phyloP scores from a whole-genome alignment of 2,888 invertebrate species.

The Nomada fucata region DNA sequence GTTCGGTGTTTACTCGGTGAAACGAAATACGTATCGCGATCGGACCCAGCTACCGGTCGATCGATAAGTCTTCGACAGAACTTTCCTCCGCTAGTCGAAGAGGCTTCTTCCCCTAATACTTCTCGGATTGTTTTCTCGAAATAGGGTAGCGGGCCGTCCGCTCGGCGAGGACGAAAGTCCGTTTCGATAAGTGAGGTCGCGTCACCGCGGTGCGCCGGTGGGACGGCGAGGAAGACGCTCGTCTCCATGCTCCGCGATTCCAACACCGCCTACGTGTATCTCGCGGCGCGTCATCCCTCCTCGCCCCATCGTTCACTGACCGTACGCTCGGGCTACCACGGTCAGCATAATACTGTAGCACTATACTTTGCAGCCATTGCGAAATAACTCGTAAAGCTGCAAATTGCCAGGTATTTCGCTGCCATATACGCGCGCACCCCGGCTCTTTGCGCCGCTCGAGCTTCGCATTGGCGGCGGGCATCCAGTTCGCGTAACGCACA shows the following conservation, averaged over 20 bases:
- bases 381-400: conserved; percentile 84
- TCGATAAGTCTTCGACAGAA: not conserved
- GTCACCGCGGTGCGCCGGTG: no score
- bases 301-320: conserved; percentile 65
- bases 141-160: conserved; percentile 55
- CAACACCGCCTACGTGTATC: conserved; percentile 37
- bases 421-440: conserved; percentile 64
- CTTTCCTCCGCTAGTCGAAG: no score
- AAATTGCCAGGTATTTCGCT: conserved; percentile 84
- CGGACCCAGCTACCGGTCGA: not conserved
- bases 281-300: conserved; percentile 31
- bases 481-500: conserved; percentile 17
- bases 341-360: conserved; percentile 77
- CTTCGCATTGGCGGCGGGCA: conserved; percentile 13
- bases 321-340: conserved; percentile 70
- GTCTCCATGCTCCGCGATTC: conserved; percentile 2
- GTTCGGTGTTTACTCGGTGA: no score
- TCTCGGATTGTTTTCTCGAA: conserved; percentile 41
- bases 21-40: no score
- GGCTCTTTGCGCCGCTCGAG: conserved; percentile 52
- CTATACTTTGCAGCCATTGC: conserved; percentile 84
- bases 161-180: not conserved
- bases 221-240: conserved; percentile 20
- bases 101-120: no score
- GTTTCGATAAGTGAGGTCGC: conserved; percentile 37